Evolutionary conservation across 2,888 invertebrate species (phyloP).

Genomic region (Apamea anceps): DNA sequence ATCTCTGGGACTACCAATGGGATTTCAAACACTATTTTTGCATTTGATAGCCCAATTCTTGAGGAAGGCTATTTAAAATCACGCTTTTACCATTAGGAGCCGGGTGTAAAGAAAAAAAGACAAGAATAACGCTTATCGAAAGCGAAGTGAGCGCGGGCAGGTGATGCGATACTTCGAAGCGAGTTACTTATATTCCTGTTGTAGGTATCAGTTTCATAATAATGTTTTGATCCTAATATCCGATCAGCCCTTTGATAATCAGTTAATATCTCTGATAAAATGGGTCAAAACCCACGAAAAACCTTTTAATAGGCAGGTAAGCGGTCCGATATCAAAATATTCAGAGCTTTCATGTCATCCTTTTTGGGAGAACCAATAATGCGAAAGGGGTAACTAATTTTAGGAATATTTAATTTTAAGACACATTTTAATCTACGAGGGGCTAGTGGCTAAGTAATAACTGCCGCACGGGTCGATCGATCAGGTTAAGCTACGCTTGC

Average conservation of each 20-base stretch:
- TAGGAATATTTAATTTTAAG: slow-evolving; percentile 10
- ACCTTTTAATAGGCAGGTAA: slow-evolving; percentile 49
- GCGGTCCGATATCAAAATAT: slow-evolving; percentile 37
- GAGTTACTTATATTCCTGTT: background rate
- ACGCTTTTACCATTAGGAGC: background rate
- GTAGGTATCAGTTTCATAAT: slow-evolving; percentile 22
- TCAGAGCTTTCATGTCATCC: slow-evolving; percentile 31
- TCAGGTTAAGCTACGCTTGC: no score
- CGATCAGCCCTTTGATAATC: slow-evolving; percentile 36
- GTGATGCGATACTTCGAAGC: background rate
- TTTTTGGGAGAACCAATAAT: slow-evolving; percentile 29
- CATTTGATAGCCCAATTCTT: no score
- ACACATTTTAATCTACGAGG: background rate
- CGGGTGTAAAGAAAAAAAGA: background rate
- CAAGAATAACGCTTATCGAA: background rate
- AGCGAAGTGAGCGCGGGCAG: background rate
- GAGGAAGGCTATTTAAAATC: no score
- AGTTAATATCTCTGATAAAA: slow-evolving; percentile 40
- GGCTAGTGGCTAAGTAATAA: no score
- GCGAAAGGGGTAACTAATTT: slow-evolving; percentile 39
- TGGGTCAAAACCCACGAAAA: slow-evolving; percentile 15
- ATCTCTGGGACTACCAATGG: no score
- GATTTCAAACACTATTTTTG: no score
- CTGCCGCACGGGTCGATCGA: no score
- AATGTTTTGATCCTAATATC: background rate